phyloP scores from a whole-genome alignment of 2,797 vertebrate species.

The Lagocephalus sceleratus region DNA sequence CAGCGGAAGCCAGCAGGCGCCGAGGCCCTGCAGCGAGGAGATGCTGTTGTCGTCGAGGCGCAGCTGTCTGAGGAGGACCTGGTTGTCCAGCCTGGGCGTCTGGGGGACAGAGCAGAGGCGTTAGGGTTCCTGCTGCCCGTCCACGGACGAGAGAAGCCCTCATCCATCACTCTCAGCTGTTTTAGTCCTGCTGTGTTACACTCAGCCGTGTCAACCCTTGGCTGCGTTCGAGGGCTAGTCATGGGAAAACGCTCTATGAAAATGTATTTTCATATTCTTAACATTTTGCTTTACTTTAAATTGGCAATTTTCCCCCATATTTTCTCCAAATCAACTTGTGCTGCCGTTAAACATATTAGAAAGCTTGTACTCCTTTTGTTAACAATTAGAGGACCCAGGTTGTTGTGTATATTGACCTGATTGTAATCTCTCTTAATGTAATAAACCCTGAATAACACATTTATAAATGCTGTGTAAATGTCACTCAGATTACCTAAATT shows the following conservation, averaged over 20 bases:
- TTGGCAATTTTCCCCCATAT: background rate
- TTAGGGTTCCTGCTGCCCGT: constrained; percentile 25
- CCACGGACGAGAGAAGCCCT: background rate
- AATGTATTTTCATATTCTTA: too few species aligned
- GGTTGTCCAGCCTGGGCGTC: constrained; percentile 84
- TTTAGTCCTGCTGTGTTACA: constrained; percentile 42
- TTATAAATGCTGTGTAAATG: too few species aligned
- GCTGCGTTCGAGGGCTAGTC: background rate
- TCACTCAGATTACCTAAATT: too few species aligned
- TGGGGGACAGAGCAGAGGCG: constrained; percentile 51
- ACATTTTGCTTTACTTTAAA: background rate
- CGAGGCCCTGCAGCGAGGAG: constrained; percentile 72
- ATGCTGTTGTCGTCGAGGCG: constrained; percentile 89
- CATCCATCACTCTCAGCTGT: constrained; percentile 55
- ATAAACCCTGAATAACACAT: too few species aligned
- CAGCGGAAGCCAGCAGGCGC: constrained; percentile 86
- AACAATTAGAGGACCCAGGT: too few species aligned
- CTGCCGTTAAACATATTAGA: too few species aligned
- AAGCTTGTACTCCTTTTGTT: too few species aligned
- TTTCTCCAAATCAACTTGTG: too few species aligned
- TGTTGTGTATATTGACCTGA: too few species aligned
- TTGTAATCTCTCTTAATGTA: too few species aligned
- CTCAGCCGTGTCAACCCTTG: constrained; percentile 4
- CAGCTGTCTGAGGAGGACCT: constrained; percentile 89
- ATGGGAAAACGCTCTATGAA: too few species aligned